Evolutionary conservation across 2,113 vertebrate species (phyloP).

Genomic region (Emydura subglobosa): DNA sequence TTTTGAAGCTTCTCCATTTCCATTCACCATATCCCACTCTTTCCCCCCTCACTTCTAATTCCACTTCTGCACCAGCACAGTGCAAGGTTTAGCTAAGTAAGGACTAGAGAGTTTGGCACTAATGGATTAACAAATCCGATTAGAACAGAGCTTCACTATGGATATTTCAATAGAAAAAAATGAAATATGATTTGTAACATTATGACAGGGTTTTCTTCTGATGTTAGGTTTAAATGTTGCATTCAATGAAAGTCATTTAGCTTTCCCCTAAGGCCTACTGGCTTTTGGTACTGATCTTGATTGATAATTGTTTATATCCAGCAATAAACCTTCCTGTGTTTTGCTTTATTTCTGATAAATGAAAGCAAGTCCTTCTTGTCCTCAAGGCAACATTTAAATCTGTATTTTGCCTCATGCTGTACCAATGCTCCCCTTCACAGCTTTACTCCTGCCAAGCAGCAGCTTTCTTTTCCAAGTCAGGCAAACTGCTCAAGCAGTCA

Average conservation of each 20-base stretch:
- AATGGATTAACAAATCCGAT: slow-evolving; percentile 36
- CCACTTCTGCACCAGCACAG: background rate
- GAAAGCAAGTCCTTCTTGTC: slow-evolving; percentile 49
- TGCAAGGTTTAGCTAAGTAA: background rate
- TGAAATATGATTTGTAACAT: background rate
- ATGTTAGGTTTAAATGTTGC: slow-evolving; percentile 16
- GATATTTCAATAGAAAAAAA: slow-evolving; percentile 54
- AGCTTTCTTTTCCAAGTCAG: background rate
- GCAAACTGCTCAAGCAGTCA: background rate
- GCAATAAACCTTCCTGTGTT: slow-evolving; percentile 47
- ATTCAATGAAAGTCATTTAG: slow-evolving; percentile 19
- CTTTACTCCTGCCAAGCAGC: background rate
- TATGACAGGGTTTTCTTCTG: slow-evolving; percentile 33
- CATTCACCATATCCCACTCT: background rate
- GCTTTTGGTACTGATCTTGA: slow-evolving; percentile 50
- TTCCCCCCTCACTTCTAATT: background rate
- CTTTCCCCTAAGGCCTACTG: slow-evolving; percentile 47
- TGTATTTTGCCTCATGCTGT: slow-evolving; percentile 36
- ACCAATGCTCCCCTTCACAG: background rate
- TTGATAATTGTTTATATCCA: slow-evolving; percentile 62
- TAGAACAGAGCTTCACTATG: slow-evolving; percentile 48
- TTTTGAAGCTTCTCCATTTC: background rate
- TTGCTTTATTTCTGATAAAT: slow-evolving; percentile 57
- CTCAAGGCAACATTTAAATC: slow-evolving; percentile 47
- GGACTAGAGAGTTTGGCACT: background rate